Percentiles rank a stretch among this genome's conserved stretches.
Evolutionary conservation across 2,888 invertebrate genomes (phyloP).

Genomic region (Cheilosia vulpina): DNA sequence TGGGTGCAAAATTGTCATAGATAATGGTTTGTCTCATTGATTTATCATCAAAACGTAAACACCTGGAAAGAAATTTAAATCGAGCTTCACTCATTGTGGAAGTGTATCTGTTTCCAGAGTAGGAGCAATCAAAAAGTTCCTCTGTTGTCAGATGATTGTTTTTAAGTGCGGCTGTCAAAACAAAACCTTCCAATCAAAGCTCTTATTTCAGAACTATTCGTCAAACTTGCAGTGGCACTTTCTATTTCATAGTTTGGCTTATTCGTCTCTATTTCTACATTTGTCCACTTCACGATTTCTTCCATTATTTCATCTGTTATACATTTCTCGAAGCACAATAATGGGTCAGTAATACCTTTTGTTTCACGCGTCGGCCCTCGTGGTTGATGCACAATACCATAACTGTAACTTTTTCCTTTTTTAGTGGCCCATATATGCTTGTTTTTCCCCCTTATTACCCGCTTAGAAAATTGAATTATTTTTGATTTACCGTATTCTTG

Average conservation of each 20-base stretch:
- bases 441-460: conserved; percentile 13
- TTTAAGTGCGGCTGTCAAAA: conserved; percentile 41
- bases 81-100: conserved; percentile 25
- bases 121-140: conserved; percentile 30
- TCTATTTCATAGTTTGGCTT: conserved; percentile 24
- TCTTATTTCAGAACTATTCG: conserved; percentile 9
- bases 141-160: conserved; percentile 8
- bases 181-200: conserved; percentile 30
- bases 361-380: conserved; percentile 18
- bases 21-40: conserved; percentile 8
- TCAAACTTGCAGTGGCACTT: conserved; percentile 14
- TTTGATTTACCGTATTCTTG: no score
- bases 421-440: neutral
- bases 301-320: conserved; percentile 25
- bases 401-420: conserved; percentile 9
- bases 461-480: neutral
- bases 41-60: conserved; percentile 40
- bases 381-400: conserved; percentile 38
- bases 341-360: conserved; percentile 38
- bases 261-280: conserved; percentile 24
- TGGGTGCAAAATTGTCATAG: conserved; percentile 29
- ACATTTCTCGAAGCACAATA: conserved; percentile 27
- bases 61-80: conserved; percentile 7
- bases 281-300: conserved; percentile 40
- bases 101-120: conserved; percentile 37